A percentile compares a stretch with the other conserved stretches of the same genome.
These are phyloP conservation scores for Hyla sarda DNA, from an alignment of 2,113 vertebrate species.

Conservation along the genomic window DNA sequence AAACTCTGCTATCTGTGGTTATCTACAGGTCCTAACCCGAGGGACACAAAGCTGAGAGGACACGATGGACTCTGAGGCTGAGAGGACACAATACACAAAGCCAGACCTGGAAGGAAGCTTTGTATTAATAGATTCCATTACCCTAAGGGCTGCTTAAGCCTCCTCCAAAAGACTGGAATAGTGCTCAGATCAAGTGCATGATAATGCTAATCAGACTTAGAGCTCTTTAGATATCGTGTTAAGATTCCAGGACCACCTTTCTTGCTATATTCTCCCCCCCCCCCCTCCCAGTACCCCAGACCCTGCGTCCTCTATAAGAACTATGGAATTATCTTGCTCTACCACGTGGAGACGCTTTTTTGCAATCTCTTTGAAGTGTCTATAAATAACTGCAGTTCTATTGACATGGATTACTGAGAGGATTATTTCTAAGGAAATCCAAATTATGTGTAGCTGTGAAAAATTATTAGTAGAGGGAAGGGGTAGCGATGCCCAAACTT, in stretches of 20 bases:
- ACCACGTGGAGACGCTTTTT: background rate
- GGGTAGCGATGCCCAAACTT: no score
- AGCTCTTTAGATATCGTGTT: background rate
- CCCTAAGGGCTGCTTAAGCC: background rate
- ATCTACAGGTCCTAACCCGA: background rate
- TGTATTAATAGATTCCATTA: background rate
- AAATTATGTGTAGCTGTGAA: slow-evolving; percentile 32
- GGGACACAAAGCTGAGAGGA: background rate
- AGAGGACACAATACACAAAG: no score
- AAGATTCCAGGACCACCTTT: background rate
- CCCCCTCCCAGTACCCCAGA: background rate
- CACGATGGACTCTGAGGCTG: background rate
- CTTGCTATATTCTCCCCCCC: background rate
- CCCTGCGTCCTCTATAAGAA: background rate
- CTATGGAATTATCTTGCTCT: slow-evolving; percentile 11
- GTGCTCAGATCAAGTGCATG: background rate
- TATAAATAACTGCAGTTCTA: slow-evolving; percentile 45
- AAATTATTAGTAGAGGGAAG: background rate
- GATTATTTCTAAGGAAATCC: slow-evolving; percentile 37
- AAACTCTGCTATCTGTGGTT: background rate
- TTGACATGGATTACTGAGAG: slow-evolving; percentile 10
- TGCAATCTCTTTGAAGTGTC: slow-evolving; percentile 34
- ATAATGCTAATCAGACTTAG: background rate
- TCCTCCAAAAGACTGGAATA: background rate
- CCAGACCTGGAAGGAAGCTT: background rate